Base-by-base conservation (phyloP, 92 coral and sea anemone species). In the Diadumene lineata region DNA sequence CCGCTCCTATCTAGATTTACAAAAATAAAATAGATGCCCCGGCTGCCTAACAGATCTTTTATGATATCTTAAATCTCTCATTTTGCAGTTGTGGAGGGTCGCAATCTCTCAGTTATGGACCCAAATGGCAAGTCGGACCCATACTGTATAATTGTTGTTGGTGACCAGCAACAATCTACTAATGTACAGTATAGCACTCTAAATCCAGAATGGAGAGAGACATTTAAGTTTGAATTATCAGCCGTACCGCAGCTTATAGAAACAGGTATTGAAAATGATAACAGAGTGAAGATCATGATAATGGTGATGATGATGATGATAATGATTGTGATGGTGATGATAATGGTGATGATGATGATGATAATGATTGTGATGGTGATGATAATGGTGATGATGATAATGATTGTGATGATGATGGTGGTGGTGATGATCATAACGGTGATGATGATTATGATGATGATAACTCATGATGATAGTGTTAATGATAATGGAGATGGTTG, bases 121-220 rank as follows among this genome's bases (percentile, higher is more conserved):
- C 87, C 97, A 1, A 90, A 89, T 23, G 98, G 98, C 71, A 94
- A 94, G 66, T 92, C 98, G 15, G 98, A 94, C 79, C 98, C 98
- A 29, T 94, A 94, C 86, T 94, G 98, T 77, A 64, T 94, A 22
- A 86, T 94, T 55, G 77, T 56, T 18, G 89, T 84, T 0, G 96
- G 96, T 0, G 88, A 78, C 27, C 90, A 91, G 25, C 96, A 88
- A 43, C 79, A 78, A 51, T 85, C 82, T 10, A 94, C 98, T 17
- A 63, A 70, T 28, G 91, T 94, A 17, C 96, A 82, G 46, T 92
- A 92, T 61, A 84, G 79, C 65, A 94, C 98, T 31, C 73, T 94
- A 4, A 79, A 73, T 73, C 98, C 98, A 7, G 76, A 81, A 56
- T 94, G 98, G 98, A 81, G 85, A 30, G 96, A 87, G 77, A 89